Base-by-base conservation (phyloP, 2,888 invertebrate genomes). In the Nomada ruficornis region DNA sequence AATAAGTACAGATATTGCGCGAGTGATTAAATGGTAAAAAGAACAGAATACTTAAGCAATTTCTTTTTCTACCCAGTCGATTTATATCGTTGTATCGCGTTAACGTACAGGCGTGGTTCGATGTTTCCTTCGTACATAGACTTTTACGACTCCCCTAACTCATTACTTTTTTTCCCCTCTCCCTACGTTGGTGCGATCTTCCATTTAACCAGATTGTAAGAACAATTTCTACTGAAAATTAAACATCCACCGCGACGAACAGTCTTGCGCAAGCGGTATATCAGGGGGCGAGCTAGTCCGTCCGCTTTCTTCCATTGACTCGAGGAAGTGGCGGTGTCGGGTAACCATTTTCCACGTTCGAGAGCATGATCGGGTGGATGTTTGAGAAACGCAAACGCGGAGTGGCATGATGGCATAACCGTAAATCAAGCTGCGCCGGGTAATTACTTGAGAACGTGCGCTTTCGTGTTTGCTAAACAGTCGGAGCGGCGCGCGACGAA, bases 401-500 rank as follows among this genome's bases (percentile, higher is more conserved):
- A 29, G 52, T 26, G 60, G 54, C 62, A 55, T 15, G 36, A 60
- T 5, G 23, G 65, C 55, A 80, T 80, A 80, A 82, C 29, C 68
- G 70, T 80, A 80, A 82, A 82, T 82, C 81, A 80, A 74, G 50
- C 47, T 3, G 59, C 23, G 29, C 42, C 23, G 47, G 62, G 69
- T 85, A 81, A 81, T 85, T 57, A 52, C 71, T 72, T 71, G 77
- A 71, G 81, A 85, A 77, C 82, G 77, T 64, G 85, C 44, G 70
- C 75, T 71, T 75, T 81, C 67, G 77, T 84, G 82, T 85, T 85
- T 85, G 75, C 57, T 70, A 76, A 82, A 85, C 68, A 69, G 73
- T 65, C 55, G 63, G 70, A 60, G 69, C 20, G 57, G 60, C 29
- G 70, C 55, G 68, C 59, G 70, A 67, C 77, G 50, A 62, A 60